Evolutionary conservation across 2,113 vertebrate species (phyloP).

Genomic region (Cercopithecus mona): DNA sequence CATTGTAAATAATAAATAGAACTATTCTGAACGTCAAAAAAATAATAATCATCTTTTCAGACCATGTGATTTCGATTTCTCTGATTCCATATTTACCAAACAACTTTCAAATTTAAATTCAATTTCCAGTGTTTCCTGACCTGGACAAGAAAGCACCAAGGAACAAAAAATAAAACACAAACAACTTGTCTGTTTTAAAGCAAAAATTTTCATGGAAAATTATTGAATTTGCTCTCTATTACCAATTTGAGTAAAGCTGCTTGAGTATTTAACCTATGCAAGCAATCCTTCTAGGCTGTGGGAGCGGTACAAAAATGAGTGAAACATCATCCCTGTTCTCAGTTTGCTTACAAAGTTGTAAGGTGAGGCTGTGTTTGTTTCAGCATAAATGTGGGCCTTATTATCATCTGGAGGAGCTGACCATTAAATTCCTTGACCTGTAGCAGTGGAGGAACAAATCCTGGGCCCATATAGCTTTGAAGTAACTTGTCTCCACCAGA

Average conservation of each 20-base stretch:
- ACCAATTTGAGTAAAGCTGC: neutral
- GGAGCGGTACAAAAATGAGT: neutral
- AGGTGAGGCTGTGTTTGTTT: neutral
- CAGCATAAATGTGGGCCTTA: neutral
- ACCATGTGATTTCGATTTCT: constrained; percentile 43
- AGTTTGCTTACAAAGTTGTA: neutral
- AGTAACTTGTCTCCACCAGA: neutral
- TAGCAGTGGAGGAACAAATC: neutral
- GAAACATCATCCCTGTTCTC: neutral
- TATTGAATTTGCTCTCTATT: neutral
- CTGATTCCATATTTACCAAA: constrained; percentile 64
- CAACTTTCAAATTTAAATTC: constrained; percentile 55
- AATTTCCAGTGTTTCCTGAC: constrained; percentile 43
- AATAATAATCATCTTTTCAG: constrained; percentile 3
- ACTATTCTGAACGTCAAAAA: neutral
- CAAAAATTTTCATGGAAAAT: neutral
- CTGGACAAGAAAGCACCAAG: constrained; percentile 10
- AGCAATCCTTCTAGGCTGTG: neutral
- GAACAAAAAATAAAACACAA: constrained; percentile 34
- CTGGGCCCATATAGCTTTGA: neutral
- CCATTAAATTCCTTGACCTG: neutral
- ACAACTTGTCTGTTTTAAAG: constrained; percentile 3
- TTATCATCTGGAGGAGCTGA: neutral
- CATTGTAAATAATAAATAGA: neutral
- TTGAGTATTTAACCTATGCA: too few species aligned